phyloP scores from a whole-genome alignment of 2,797 vertebrate genomes.

The Pelodytes ibericus region DNA sequence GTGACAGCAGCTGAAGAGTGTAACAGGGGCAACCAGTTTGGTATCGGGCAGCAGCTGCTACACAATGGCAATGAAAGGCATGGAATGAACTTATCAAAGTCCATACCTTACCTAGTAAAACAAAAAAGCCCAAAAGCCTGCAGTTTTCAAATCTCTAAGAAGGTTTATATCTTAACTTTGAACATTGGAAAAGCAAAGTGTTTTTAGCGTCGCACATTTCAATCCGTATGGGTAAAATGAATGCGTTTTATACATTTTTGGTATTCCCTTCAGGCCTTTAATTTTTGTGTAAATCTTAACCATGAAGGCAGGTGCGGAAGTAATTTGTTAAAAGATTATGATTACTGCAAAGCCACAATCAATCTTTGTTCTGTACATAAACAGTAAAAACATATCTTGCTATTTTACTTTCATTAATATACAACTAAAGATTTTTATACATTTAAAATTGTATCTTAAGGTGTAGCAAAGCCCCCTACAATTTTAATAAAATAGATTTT shows the following conservation, averaged over 20 bases:
- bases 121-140: not conserved
- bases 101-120: not conserved
- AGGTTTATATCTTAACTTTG: not conserved
- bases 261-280: not conserved
- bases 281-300: not conserved
- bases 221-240: not conserved
- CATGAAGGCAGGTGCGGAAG: not conserved
- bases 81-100: conserved; percentile 21
- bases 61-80: conserved; percentile 17
- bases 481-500: no score
- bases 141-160: not conserved
- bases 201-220: not conserved
- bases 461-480: no score
- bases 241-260: not conserved
- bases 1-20: conserved; percentile 42
- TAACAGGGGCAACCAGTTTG: conserved; percentile 45
- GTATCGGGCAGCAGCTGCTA: conserved; percentile 52
- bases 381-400: no score
- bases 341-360: no score
- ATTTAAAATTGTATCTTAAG: no score
- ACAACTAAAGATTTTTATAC: no score
- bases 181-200: not conserved
- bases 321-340: not conserved
- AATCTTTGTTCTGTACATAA: no score
- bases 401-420: no score